These are phyloP conservation scores for Ariopsis seemanni DNA, from an alignment of 2,113 vertebrate genomes.

Conservation along the genomic window DNA sequence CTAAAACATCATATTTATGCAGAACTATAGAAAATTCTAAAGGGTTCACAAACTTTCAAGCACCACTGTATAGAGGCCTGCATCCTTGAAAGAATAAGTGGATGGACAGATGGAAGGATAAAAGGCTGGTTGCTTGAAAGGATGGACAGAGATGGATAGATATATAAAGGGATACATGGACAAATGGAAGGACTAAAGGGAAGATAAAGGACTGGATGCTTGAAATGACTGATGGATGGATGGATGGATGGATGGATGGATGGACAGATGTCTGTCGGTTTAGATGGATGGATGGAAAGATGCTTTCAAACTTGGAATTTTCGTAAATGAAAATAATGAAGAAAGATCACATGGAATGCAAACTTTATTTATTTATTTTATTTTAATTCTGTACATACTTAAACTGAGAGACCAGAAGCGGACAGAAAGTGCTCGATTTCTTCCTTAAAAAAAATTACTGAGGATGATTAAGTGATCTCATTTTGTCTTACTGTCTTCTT, in stretches of 20 bases:
- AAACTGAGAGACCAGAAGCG: neutral
- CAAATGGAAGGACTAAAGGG: neutral
- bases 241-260: neutral
- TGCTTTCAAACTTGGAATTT: no score
- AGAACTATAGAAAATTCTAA: no score
- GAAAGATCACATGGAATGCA: no score
- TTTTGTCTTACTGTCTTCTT: neutral
- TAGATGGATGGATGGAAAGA: neutral
- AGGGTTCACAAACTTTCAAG: no score
- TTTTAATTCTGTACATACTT: neutral
- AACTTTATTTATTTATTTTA: neutral
- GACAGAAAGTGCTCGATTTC: neutral
- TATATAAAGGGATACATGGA: neutral
- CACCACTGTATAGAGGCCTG: no score
- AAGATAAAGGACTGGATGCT: neutral
- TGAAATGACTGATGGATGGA: neutral
- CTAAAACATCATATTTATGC: no score
- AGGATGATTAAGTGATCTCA: neutral
- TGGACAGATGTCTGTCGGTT: neutral
- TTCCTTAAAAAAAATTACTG: neutral
- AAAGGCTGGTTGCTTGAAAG: neutral
- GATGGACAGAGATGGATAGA: neutral
- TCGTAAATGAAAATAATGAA: no score
- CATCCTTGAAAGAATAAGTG: neutral
- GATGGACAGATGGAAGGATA: neutral